phyloP scores from a whole-genome alignment of 2,797 vertebrate genomes.

The Leuciscus waleckii region DNA sequence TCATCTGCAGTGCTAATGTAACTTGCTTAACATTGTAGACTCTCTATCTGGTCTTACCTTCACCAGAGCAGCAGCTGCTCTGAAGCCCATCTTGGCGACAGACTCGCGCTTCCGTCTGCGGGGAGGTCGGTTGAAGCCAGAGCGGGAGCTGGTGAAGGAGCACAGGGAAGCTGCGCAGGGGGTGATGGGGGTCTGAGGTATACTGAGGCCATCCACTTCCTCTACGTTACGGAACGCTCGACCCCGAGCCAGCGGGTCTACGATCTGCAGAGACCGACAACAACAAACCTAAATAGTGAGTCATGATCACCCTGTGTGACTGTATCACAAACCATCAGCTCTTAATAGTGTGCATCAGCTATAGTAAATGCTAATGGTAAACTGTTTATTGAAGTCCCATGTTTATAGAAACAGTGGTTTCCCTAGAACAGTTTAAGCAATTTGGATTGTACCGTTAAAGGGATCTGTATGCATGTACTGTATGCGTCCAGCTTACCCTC shows the following conservation, averaged over 20 bases:
- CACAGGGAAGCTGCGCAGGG: constrained; percentile 90
- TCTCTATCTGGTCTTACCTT: constrained; percentile 78
- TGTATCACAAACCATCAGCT: constrained; percentile 14
- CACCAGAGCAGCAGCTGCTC: constrained; percentile 89
- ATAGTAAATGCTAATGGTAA: background rate
- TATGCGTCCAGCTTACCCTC: constrained; percentile 80
- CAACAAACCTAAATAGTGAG: background rate
- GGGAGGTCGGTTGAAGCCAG: constrained; percentile 87
- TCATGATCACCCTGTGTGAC: background rate
- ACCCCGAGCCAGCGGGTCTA: constrained; percentile 93
- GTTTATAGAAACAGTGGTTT: constrained; percentile 14
- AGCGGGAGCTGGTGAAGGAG: constrained; percentile 97
- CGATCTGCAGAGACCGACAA: constrained; percentile 79
- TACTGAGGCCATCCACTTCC: constrained; percentile 83
- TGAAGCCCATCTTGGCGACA: constrained; percentile 95
- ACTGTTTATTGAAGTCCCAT: background rate
- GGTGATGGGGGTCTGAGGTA: constrained; percentile 86
- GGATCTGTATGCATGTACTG: background rate
- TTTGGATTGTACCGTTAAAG: background rate
- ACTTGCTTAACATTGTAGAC: background rate
- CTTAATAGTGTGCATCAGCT: background rate
- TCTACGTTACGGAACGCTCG: constrained; percentile 92
- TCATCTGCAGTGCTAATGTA: background rate
- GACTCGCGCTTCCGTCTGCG: constrained; percentile 92
- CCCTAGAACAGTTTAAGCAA: background rate